These are phyloP conservation scores for Brachionus plicatilis DNA, from an alignment of 1,140 invertebrate genomes.

Conservation along the genomic window DNA sequence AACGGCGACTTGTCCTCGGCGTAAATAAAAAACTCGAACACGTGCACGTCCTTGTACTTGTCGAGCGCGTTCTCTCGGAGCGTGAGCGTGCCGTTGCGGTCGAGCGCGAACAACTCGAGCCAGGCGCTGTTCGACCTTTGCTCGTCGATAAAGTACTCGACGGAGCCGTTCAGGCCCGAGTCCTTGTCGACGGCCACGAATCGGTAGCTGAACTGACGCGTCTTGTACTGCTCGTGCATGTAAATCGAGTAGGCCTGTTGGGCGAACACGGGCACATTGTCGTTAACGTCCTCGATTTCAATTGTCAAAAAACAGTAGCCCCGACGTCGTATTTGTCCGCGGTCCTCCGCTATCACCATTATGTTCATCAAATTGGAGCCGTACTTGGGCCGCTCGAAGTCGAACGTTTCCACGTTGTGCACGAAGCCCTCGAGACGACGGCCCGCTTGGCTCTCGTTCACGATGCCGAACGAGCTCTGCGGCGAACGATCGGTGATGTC, in stretches of 20 bases:
- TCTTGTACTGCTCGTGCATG: constrained; percentile 34
- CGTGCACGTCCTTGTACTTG: background rate
- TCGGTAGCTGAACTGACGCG: constrained; percentile 24
- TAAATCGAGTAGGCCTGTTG: background rate
- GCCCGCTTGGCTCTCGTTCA: background rate
- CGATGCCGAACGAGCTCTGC: constrained; percentile 1
- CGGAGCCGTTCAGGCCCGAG: constrained; percentile 12
- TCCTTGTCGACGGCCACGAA: constrained; percentile 34
- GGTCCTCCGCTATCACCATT: constrained; percentile 19
- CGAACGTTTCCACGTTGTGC: background rate
- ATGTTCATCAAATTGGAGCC: constrained; percentile 38
- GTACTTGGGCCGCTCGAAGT: constrained; percentile 20
- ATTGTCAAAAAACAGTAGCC: constrained; percentile 36
- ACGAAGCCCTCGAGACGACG: background rate
- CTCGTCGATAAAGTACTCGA: constrained; percentile 18
- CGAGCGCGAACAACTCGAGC: background rate
- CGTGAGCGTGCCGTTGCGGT: constrained; percentile 11
- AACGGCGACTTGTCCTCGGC: constrained; percentile 2
- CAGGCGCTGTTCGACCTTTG: background rate
- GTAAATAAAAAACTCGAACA: constrained; percentile 15
- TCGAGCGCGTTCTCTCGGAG: background rate
- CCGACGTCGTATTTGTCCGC: background rate
- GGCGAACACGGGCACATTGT: constrained; percentile 16
- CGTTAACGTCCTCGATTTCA: constrained; percentile 21
- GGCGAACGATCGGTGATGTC: constrained; percentile 34